These are phyloP conservation scores for Acrocyrtus sp. DNA, from an alignment of 2,888 invertebrate genomes.

Conservation along the genomic window DNA sequence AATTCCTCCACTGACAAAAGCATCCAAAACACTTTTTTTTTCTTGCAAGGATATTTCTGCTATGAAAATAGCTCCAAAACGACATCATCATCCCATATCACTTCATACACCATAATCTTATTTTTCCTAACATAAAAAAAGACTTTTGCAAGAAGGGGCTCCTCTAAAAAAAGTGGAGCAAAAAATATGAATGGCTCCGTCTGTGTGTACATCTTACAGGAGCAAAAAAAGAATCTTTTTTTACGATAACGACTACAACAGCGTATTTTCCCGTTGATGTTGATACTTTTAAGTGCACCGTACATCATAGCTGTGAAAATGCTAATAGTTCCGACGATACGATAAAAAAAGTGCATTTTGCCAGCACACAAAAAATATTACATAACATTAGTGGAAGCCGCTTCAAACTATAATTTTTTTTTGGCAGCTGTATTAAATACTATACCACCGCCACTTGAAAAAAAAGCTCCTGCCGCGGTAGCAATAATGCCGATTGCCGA, in stretches of 20 bases:
- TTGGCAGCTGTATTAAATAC: too few species aligned
- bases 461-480: too few species aligned
- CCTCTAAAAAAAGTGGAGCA: constrained; percentile 15
- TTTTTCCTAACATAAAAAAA: neutral
- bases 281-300: constrained; percentile 32
- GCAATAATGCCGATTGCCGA: too few species aligned
- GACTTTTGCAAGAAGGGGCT: neutral
- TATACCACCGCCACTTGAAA: too few species aligned
- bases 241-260: too few species aligned
- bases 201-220: neutral
- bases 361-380: neutral
- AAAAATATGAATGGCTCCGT: constrained; percentile 33
- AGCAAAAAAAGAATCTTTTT: too few species aligned
- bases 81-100: neutral
- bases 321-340: constrained; percentile 30
- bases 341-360: constrained; percentile 5
- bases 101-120: neutral
- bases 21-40: too few species aligned
- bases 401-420: neutral
- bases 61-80: too few species aligned
- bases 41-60: too few species aligned
- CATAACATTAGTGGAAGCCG: neutral
- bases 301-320: constrained; percentile 32
- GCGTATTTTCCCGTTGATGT: neutral
- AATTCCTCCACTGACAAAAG: too few species aligned